phyloP scores from a whole-genome alignment of 2,113 vertebrate species.

The Lathamus discolor region DNA sequence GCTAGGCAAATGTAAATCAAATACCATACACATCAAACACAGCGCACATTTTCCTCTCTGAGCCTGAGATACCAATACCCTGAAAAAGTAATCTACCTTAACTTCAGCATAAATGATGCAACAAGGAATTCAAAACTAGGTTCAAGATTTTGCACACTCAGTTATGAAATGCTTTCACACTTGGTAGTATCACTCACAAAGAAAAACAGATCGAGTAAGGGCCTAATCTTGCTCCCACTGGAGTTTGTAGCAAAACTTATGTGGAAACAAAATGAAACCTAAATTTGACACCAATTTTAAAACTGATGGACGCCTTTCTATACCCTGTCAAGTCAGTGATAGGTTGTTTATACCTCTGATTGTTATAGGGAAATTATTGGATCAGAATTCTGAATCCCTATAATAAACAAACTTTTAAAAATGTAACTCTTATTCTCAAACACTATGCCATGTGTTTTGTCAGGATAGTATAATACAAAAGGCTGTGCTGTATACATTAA shows the following conservation, averaged over 20 bases:
- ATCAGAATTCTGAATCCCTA: constrained; percentile 42
- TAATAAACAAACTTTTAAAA: constrained; percentile 42
- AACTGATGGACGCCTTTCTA: constrained; percentile 43
- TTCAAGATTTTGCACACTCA: not conserved
- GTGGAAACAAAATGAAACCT: not conserved
- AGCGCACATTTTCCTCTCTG: not conserved
- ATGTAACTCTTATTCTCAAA: constrained; percentile 44
- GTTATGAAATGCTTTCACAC: not conserved
- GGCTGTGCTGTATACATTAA: constrained; percentile 27
- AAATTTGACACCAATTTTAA: constrained; percentile 13
- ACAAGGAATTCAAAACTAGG: not conserved
- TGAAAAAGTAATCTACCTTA: not conserved
- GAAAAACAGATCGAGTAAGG: not conserved
- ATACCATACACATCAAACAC: not conserved
- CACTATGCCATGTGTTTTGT: constrained; percentile 12
- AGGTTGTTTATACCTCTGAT: constrained; percentile 30
- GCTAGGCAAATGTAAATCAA: not conserved
- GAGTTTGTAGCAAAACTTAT: not conserved
- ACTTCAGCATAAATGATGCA: not conserved
- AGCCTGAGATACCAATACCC: not conserved
- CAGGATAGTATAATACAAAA: constrained; percentile 33
- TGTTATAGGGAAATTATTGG: constrained; percentile 36
- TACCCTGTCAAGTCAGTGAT: constrained; percentile 28
- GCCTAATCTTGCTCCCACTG: not conserved
- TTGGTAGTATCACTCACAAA: not conserved